phyloP scores from a whole-genome alignment of 2,888 invertebrate genomes.

The Colostygia pectinataria region DNA sequence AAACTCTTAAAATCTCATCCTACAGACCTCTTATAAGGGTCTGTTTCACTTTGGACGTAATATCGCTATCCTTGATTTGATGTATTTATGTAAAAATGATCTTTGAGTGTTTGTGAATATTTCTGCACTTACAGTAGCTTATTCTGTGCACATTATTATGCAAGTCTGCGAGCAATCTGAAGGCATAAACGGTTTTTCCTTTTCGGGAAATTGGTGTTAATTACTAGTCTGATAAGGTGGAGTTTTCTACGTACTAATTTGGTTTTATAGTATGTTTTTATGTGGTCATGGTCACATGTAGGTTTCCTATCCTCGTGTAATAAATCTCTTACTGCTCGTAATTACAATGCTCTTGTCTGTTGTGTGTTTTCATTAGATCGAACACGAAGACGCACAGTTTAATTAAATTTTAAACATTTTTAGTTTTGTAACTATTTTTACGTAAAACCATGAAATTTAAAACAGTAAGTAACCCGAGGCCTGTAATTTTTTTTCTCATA shows the following conservation, averaged over 20 bases:
- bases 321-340: constrained; percentile 80
- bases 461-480: too few relatives aligned
- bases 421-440: neutral
- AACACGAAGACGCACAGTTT: constrained; percentile 43
- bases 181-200: constrained; percentile 46
- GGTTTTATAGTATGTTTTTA: constrained; percentile 49
- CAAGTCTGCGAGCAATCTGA: constrained; percentile 47
- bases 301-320: constrained; percentile 76
- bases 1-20: neutral
- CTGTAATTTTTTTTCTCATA: too few relatives aligned
- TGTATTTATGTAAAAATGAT: too few relatives aligned
- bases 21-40: too few relatives aligned
- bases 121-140: too few relatives aligned
- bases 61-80: too few relatives aligned
- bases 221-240: constrained; percentile 60
- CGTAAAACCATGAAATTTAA: too few relatives aligned
- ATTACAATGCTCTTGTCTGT: constrained; percentile 81
- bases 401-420: constrained; percentile 6
- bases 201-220: constrained; percentile 63
- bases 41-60: too few relatives aligned
- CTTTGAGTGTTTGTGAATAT: too few relatives aligned
- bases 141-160: constrained; percentile 67
- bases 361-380: constrained; percentile 79
- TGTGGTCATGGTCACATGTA: constrained; percentile 68
- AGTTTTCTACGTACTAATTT: constrained; percentile 57